Conservation (phyloP, 1,140 invertebrate species). For the Temnothorax nylanderi region DNA sequence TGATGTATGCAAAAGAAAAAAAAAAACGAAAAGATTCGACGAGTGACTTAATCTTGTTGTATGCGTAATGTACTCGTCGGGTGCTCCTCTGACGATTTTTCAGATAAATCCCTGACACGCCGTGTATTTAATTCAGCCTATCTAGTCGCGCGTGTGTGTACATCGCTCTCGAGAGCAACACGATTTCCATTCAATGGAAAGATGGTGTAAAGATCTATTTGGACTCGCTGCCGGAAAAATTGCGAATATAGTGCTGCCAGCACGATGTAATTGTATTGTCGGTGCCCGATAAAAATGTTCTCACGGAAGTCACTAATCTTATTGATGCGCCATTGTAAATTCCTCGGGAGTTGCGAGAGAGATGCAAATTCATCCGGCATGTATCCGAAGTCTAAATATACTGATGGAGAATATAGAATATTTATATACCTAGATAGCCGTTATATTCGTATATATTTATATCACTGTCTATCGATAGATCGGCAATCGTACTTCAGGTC, state of each 20-base stretch:
- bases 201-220: conserved; percentile 72
- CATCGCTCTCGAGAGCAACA: conserved; percentile 49
- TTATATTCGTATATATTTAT: background rate
- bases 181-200: conserved; percentile 74
- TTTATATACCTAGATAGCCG: conserved; percentile 8
- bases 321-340: conserved; percentile 62
- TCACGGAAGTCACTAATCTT: conserved; percentile 61
- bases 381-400: conserved; percentile 49
- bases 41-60: conserved; percentile 24
- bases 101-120: conserved; percentile 38
- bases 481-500: background rate
- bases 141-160: conserved; percentile 38
- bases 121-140: conserved; percentile 47
- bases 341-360: background rate
- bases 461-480: background rate
- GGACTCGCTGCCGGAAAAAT: conserved; percentile 62
- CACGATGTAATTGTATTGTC: conserved; percentile 66
- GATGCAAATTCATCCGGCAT: background rate
- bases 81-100: conserved; percentile 44
- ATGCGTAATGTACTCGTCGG: conserved; percentile 22
- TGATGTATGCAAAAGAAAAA: background rate
- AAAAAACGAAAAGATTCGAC: background rate
- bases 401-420: conserved; percentile 5
- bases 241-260: conserved; percentile 37
- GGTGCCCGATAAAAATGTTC: conserved; percentile 55